A percentile compares a stretch with the other conserved stretches of the same genome.
phyloP scores from a whole-genome alignment of 2,797 vertebrate genomes.

The Cirrhinus molitorella region DNA sequence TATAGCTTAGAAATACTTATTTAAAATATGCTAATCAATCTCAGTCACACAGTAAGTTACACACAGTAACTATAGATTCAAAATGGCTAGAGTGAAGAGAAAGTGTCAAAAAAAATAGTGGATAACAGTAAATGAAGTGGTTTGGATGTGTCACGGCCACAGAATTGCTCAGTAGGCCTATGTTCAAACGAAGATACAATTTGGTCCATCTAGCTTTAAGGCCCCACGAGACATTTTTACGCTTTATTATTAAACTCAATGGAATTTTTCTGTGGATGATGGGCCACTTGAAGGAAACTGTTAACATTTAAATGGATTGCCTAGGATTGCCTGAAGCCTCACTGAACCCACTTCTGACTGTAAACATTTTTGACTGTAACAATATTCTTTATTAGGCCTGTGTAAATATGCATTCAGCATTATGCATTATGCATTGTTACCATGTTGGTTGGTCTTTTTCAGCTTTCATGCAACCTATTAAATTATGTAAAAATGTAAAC shows the following conservation, averaged over 20 bases:
- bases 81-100: not conserved
- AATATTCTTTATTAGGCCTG: slow-evolving; percentile 28
- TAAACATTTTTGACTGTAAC: slow-evolving; percentile 31
- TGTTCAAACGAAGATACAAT: slow-evolving; percentile 1
- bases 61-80: not conserved
- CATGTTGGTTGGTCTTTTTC: slow-evolving; percentile 19
- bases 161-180: not conserved
- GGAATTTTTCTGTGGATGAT: slow-evolving; percentile 5
- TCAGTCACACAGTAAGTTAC: not conserved
- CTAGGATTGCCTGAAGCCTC: slow-evolving; percentile 30
- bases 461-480: not conserved
- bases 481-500: slow-evolving; percentile 16
- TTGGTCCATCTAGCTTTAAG: slow-evolving; percentile 19
- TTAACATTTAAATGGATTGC: slow-evolving; percentile 33
- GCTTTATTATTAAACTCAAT: slow-evolving; percentile 37
- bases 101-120: not conserved
- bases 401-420: slow-evolving; percentile 26
- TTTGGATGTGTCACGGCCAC: not conserved
- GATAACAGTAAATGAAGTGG: not conserved
- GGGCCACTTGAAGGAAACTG: slow-evolving; percentile 19
- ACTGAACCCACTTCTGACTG: slow-evolving; percentile 11
- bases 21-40: slow-evolving; percentile 11
- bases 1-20: not conserved
- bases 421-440: slow-evolving; percentile 31
- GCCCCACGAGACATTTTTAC: not conserved